A percentile compares a stretch with the other conserved stretches of the same genome.
These are phyloP conservation scores for Choreutis nemorana DNA, from an alignment of 2,888 invertebrate species.

Conservation along the genomic window DNA sequence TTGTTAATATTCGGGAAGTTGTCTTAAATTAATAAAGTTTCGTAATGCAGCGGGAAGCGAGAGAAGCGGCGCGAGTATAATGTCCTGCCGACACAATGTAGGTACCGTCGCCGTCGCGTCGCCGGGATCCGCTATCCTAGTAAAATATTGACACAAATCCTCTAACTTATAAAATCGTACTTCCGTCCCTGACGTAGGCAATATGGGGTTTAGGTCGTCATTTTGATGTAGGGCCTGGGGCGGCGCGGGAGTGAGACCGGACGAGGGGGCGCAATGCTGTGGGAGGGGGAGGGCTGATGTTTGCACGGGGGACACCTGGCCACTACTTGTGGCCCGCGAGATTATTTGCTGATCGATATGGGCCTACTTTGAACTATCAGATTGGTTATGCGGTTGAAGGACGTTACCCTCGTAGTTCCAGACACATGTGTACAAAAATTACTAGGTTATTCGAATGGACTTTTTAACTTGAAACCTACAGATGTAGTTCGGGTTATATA, in stretches of 20 bases:
- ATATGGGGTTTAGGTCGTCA: slow-evolving; percentile 62
- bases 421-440: too few species aligned
- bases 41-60: slow-evolving; percentile 15
- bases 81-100: slow-evolving; percentile 17
- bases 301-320: slow-evolving; percentile 57
- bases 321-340: slow-evolving; percentile 26
- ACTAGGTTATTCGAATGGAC: too few species aligned
- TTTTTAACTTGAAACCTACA: too few species aligned
- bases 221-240: slow-evolving; percentile 55
- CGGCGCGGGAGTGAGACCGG: slow-evolving; percentile 18
- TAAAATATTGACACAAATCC: slow-evolving; percentile 67
- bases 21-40: slow-evolving; percentile 48
- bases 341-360: slow-evolving; percentile 49
- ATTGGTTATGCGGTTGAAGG: too few species aligned
- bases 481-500: too few species aligned
- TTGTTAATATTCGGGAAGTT: slow-evolving; percentile 32
- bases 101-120: slow-evolving; percentile 21
- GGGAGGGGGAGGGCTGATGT: too few species aligned
- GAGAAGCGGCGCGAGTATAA: slow-evolving; percentile 7
- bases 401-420: too few species aligned
- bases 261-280: neutral
- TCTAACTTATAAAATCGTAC: slow-evolving; percentile 65
- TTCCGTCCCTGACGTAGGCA: slow-evolving; percentile 55
- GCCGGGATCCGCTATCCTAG: slow-evolving; percentile 45
- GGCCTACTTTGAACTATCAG: slow-evolving; percentile 14